Evolutionary conservation across 2,797 vertebrate species (phyloP).

Genomic region (Premnoplex brunnescens): DNA sequence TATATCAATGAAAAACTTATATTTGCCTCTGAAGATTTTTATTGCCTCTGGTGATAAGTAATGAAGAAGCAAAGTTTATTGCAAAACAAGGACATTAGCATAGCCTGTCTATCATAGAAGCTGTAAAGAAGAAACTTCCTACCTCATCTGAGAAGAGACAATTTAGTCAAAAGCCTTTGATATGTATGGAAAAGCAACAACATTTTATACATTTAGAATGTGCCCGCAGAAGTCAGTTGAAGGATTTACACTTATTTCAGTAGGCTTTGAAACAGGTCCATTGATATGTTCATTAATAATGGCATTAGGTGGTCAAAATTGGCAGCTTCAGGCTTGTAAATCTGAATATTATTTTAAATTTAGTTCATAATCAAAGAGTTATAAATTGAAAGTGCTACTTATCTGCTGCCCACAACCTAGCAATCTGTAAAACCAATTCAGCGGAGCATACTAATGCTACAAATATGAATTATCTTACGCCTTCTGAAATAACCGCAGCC

Average conservation of each 20-base stretch:
- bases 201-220: conserved; percentile 33
- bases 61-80: conserved; percentile 71
- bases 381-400: neutral
- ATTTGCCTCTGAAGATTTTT: conserved; percentile 74
- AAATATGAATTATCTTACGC: neutral
- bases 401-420: neutral
- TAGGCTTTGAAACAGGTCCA: neutral
- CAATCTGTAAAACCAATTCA: neutral
- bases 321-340: neutral
- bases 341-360: conserved; percentile 8
- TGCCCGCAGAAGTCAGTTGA: conserved; percentile 27
- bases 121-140: conserved; percentile 66
- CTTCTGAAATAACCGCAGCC: neutral
- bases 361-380: conserved; percentile 9
- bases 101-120: conserved; percentile 59
- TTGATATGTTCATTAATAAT: conserved; percentile 18
- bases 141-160: conserved; percentile 57
- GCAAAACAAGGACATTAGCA: conserved; percentile 68
- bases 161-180: conserved; percentile 66
- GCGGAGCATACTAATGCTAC: neutral
- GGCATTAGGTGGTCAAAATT: conserved; percentile 14
- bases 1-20: conserved; percentile 73
- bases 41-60: conserved; percentile 72
- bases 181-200: conserved; percentile 48
- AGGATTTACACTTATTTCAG: conserved; percentile 1